Conservation (phyloP, 2,888 invertebrate genomes). For the Diaphora mendica region DNA sequence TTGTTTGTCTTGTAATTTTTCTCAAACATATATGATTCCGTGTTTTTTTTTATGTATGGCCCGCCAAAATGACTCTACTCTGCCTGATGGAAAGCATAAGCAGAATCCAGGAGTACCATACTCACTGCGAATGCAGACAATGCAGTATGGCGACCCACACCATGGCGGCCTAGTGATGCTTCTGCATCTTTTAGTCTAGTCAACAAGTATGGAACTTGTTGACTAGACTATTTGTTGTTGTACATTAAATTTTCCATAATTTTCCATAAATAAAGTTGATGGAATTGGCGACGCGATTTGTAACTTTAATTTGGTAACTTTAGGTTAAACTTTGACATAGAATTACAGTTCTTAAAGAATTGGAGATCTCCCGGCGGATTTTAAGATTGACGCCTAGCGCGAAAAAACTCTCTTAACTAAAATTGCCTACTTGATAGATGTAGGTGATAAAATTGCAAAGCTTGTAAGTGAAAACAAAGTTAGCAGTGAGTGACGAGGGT, state of each 20-base stretch:
- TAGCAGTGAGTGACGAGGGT: conserved; percentile 73
- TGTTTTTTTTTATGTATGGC: neutral
- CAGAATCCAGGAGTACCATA: no score
- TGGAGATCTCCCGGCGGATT: conserved; percentile 17
- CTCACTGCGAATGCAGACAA: no score
- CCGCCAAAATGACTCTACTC: no score
- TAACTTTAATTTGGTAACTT: neutral
- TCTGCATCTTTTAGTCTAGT: no score
- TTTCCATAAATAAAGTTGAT: neutral
- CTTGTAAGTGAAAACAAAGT: conserved; percentile 74
- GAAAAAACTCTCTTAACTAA: conserved; percentile 33
- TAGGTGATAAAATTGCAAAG: conserved; percentile 40
- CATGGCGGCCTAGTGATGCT: no score
- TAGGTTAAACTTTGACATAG: neutral
- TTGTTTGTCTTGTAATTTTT: conserved; percentile 2
- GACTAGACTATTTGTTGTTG: no score
- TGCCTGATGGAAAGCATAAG: no score
- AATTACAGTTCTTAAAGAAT: neutral
- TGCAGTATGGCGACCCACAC: no score
- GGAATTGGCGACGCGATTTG: neutral
- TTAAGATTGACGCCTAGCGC: conserved; percentile 22
- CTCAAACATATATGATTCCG: neutral
- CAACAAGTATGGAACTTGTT: no score
- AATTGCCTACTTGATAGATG: conserved; percentile 30
- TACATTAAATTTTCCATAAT: no score